Evolutionary conservation across 2,797 vertebrate genomes (phyloP).

Genomic region (Coreius guichenoti): DNA sequence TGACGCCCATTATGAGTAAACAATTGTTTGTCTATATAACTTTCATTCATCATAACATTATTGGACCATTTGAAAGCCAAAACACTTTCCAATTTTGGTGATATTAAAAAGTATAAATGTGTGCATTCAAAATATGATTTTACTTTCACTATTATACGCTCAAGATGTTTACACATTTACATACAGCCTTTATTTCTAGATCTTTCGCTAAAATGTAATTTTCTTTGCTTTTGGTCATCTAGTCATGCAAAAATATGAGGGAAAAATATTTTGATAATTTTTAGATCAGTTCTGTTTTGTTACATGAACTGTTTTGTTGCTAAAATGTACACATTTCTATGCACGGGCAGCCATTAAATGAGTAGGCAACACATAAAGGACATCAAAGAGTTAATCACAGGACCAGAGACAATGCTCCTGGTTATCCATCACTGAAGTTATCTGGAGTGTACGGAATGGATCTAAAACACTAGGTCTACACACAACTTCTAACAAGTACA

Average conservation of each 20-base stretch:
- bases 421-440: not conserved
- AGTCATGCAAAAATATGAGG: not conserved
- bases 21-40: conserved; percentile 32
- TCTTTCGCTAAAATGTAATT: not conserved
- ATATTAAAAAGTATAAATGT: conserved; percentile 34
- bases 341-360: not conserved
- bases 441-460: not conserved
- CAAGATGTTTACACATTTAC: not conserved
- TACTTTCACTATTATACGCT: not conserved
- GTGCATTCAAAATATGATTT: conserved; percentile 44
- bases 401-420: not conserved
- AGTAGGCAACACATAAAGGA: not conserved
- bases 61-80: conserved; percentile 19
- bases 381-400: not conserved
- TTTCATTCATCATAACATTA: conserved; percentile 36
- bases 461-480: conserved; percentile 2
- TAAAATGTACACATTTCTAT: not conserved
- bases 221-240: not conserved
- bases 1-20: not conserved
- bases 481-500: conserved; percentile 4
- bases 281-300: not conserved
- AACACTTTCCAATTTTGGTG: not conserved
- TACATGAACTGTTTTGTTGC: not conserved
- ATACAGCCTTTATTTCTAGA: not conserved
- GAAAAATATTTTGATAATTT: not conserved